Evolutionary conservation across 2,888 invertebrate species (phyloP).

Genomic region (Podabrus alpinus): DNA sequence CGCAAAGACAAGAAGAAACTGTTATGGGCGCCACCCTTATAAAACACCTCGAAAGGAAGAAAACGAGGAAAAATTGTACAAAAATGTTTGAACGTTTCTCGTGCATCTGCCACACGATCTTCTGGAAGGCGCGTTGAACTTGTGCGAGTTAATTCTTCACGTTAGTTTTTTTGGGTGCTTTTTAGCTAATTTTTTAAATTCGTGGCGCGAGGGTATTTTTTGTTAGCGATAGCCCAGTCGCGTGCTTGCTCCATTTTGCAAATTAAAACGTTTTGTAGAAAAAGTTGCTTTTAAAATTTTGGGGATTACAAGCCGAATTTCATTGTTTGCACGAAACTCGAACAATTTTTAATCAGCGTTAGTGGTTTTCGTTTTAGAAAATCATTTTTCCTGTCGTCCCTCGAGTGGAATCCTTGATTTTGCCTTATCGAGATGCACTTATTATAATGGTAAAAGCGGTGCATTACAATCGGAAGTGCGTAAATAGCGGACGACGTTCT

Average conservation of each 20-base stretch:
- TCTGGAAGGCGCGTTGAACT: neutral
- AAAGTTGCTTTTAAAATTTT: neutral
- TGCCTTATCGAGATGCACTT: neutral
- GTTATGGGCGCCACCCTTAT: too few relatives aligned
- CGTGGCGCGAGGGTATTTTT: neutral
- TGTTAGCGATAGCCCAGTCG: neutral
- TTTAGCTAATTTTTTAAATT: neutral
- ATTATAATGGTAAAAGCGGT: conserved; percentile 3
- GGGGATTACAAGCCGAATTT: neutral
- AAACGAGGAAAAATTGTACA: neutral
- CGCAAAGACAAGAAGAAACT: too few relatives aligned
- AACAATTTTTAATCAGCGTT: neutral
- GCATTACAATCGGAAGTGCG: conserved; percentile 38
- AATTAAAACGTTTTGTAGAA: neutral
- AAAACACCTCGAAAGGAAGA: neutral
- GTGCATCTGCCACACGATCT: neutral
- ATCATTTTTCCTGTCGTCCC: neutral
- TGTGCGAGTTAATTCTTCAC: neutral
- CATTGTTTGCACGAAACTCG: neutral
- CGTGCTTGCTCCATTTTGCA: neutral
- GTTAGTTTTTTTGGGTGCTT: neutral
- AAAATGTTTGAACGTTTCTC: neutral
- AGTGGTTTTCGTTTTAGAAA: neutral
- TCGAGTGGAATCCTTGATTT: neutral
- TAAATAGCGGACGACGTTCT: conserved; percentile 42